phyloP scores from a whole-genome alignment of 2,888 invertebrate species.

The Galerucella nymphaeae region DNA sequence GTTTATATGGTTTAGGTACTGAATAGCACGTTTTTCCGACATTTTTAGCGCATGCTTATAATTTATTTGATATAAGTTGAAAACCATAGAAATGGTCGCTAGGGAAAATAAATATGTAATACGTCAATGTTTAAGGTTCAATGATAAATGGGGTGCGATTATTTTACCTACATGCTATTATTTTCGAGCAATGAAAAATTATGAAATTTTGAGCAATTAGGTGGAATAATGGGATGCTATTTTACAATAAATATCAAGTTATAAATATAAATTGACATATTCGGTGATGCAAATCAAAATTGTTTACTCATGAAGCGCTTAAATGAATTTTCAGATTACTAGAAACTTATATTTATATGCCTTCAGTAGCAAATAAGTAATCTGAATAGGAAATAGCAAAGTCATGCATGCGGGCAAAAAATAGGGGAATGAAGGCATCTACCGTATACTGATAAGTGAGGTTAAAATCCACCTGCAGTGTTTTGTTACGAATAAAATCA shows the following conservation, averaged over 20 bases:
- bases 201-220: not conserved
- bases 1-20: conserved; percentile 12
- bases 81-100: conserved; percentile 49
- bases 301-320: too few relatives aligned
- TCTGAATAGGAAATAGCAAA: too few relatives aligned
- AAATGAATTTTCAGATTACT: too few relatives aligned
- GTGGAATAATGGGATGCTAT: not conserved
- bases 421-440: too few relatives aligned
- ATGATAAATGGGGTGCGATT: not conserved
- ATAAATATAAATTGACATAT: too few relatives aligned
- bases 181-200: not conserved
- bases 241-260: not conserved
- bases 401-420: too few relatives aligned
- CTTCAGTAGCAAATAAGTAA: too few relatives aligned
- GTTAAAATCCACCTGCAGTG: too few relatives aligned
- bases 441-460: too few relatives aligned
- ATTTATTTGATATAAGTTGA: conserved; percentile 55
- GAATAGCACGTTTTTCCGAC: conserved; percentile 48
- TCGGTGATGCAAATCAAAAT: too few relatives aligned
- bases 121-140: conserved; percentile 31
- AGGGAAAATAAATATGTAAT: conserved; percentile 51
- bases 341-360: too few relatives aligned
- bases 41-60: conserved; percentile 57
- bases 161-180: not conserved
- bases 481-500: too few relatives aligned